phyloP scores from a whole-genome alignment of 2,888 invertebrate species.

The Halictus quadricinctus region DNA sequence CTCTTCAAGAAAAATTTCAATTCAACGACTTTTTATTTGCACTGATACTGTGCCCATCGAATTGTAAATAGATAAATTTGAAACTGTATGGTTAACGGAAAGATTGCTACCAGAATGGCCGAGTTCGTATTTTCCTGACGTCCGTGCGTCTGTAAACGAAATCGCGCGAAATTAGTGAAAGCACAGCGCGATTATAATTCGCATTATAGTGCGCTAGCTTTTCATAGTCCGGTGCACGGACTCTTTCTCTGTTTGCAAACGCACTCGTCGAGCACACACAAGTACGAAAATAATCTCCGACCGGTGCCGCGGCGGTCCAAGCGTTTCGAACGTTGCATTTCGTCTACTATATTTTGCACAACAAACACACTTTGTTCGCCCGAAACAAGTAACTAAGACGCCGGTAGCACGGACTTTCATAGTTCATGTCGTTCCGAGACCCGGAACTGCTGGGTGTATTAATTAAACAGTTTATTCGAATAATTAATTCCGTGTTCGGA shows the following conservation, averaged over 20 bases:
- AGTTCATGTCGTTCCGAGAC: background rate
- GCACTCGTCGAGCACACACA: background rate
- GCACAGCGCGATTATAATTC: background rate
- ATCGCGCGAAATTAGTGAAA: background rate
- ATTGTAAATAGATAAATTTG: too few relatives aligned
- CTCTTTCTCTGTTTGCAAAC: conserved; percentile 1
- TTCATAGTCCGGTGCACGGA: background rate
- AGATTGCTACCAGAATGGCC: background rate
- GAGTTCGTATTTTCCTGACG: background rate
- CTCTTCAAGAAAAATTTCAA: too few relatives aligned
- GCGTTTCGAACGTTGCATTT: background rate
- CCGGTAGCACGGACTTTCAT: background rate
- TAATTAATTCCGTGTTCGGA: background rate
- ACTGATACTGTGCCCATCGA: too few relatives aligned
- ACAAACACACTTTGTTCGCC: background rate
- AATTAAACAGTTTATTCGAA: conserved; percentile 1
- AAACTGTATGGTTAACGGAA: too few relatives aligned
- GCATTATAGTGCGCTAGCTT: background rate
- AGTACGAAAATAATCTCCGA: background rate
- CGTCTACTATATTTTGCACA: background rate
- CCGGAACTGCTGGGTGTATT: background rate
- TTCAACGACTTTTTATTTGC: too few relatives aligned
- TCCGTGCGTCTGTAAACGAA: background rate
- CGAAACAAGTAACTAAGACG: background rate
- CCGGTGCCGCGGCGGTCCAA: background rate